Evolutionary conservation across 2,797 vertebrate species (phyloP).

Genomic region (Oreortyx pictus): DNA sequence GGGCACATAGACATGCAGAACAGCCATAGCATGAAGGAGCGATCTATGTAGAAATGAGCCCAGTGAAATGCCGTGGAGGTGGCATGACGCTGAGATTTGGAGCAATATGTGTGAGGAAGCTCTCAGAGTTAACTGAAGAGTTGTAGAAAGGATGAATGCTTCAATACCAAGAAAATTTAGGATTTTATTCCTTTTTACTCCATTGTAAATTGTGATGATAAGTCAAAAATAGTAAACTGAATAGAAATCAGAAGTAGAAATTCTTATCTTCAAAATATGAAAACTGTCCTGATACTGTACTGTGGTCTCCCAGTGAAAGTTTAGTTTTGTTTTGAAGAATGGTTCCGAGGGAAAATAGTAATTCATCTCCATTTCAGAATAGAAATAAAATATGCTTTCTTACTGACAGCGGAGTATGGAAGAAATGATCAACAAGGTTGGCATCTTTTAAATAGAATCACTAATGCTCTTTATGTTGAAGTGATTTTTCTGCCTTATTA

Average conservation of each 20-base stretch:
- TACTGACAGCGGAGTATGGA: neutral
- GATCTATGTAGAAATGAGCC: neutral
- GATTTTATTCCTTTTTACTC: neutral
- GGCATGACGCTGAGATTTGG: neutral
- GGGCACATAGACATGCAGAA: accelerated
- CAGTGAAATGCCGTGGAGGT: neutral
- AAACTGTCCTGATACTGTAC: neutral
- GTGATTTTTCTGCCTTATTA: conserved; percentile 33
- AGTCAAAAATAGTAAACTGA: neutral
- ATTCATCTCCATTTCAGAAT: neutral
- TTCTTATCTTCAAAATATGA: neutral
- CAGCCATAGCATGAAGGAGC: no score
- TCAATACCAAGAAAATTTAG: neutral
- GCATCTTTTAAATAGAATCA: conserved; percentile 52
- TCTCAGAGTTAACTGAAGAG: neutral
- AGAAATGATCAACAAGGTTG: conserved; percentile 32
- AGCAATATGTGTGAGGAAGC: accelerated
- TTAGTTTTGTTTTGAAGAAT: neutral
- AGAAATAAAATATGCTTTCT: neutral
- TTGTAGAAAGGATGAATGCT: neutral
- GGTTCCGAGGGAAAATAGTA: neutral
- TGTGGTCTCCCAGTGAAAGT: neutral
- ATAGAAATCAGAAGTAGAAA: neutral
- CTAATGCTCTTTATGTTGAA: conserved; percentile 48
- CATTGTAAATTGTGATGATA: neutral